Conservation (phyloP, 2,888 invertebrate genomes). For the Drosophila austrosaltans region DNA sequence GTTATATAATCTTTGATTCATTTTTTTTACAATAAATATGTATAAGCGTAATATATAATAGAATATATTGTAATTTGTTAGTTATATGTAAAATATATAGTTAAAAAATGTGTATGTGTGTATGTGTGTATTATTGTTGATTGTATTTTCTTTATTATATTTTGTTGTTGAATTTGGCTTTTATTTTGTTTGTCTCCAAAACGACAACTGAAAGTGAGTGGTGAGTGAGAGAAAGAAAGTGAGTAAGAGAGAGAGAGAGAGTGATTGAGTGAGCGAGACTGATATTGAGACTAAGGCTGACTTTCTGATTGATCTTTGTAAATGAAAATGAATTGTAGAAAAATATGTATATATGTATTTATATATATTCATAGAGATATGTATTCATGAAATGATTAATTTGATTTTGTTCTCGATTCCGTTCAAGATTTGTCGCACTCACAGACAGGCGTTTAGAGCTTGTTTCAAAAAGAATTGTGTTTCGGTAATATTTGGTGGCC, state of each 20-base stretch:
- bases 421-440: constrained; percentile 43
- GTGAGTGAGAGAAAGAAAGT: constrained; percentile 6
- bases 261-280: not conserved
- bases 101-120: constrained; percentile 43
- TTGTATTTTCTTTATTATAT: no score
- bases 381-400: constrained; percentile 23
- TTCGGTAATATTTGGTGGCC: constrained; percentile 24
- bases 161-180: constrained; percentile 14
- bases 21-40: constrained; percentile 32
- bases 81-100: constrained; percentile 51
- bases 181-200: constrained; percentile 22
- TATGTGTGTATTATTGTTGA: constrained; percentile 11
- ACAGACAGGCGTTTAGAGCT: constrained; percentile 63
- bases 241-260: not conserved
- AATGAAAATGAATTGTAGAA: not conserved
- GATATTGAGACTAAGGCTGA: constrained; percentile 2
- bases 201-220: constrained; percentile 27
- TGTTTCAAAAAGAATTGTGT: constrained; percentile 33
- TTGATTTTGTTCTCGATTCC: constrained; percentile 15
- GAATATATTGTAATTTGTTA: constrained; percentile 44
- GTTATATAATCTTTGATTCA: constrained; percentile 23
- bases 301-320: not conserved
- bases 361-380: not conserved
- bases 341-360: no score
- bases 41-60: constrained; percentile 49